Evolutionary conservation across 2,888 invertebrate species (phyloP), one percentile per base, ranked within the genome.

Genomic region (Eristalis tenax): DNA sequence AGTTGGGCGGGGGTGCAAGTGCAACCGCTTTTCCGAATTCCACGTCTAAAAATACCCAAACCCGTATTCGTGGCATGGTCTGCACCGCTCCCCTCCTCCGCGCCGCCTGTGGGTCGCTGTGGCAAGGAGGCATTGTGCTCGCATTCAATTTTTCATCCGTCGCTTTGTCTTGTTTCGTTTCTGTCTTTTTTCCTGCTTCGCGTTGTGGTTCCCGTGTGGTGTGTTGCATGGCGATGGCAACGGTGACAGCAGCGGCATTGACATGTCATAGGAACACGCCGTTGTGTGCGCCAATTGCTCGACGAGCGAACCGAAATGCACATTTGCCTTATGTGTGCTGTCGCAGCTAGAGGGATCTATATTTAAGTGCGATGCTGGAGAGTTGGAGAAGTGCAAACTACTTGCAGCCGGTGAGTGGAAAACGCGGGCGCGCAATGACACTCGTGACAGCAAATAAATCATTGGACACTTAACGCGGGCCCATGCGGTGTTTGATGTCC

Each of bases 191-290:
- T 26, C 56, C 38, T 1, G 26, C 26, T 1, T 26, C 3, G 26
- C 26, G 26, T 26, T 65, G 0, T 61, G 0, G 15, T n/a, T 35
- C 57, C 18, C 50, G 18, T 18, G 50, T 50, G n/a, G 18, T 6
- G 50, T 50, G 18, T 8, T 63, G 23, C 43, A 70, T 69, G 26
- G 79, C 56, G 32, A 18, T 50, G 50, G 18, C 50, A 50, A 59
- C 56, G 32, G 50, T 50, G 50, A 50, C 50, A 50, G 65, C 56
- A 50, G 82, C 65, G 82, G 74, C 82, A 82, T 86, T 86, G 85
- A 82, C 77, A 86, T 82, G 85, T 82, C 85, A 86, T 78, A 82
- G 61, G 77, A 77, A 50, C 82, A 82, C 85, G 70, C 57, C 13
- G 40, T 65, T 57, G 78, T 40, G 40, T 85, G 85, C 82, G 81